A percentile compares a stretch with the other conserved stretches of the same genome.
Conservation (phyloP, 1,140 invertebrate genomes). For the Mamestra configurata region DNA sequence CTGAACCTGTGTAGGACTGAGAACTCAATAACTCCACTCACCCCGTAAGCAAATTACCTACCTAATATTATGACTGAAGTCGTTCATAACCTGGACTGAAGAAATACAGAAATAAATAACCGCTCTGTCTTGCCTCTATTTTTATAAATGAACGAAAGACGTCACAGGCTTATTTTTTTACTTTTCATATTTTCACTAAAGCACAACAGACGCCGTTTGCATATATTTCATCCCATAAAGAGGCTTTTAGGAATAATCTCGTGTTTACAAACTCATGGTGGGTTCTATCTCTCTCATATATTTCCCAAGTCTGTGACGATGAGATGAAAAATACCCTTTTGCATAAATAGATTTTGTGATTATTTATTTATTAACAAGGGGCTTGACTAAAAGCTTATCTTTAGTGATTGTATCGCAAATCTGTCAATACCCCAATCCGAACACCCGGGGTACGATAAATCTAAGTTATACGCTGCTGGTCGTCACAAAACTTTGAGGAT, state of each 20-base stretch:
- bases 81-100: conserved; percentile 9
- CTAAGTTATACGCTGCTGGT: not conserved
- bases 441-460: not conserved
- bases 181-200: conserved; percentile 34
- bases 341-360: not conserved
- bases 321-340: not conserved
- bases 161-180: conserved; percentile 15
- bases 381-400: not conserved
- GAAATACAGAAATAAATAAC: not conserved
- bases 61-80: not conserved
- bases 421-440: not conserved
- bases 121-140: conserved; percentile 1
- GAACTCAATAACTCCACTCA: not conserved
- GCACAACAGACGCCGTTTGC: conserved; percentile 39
- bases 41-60: not conserved
- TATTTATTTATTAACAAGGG: conserved; percentile 17
- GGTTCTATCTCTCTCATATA: conserved; percentile 10
- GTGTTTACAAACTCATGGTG: conserved; percentile 39
- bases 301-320: conserved; percentile 11
- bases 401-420: conserved; percentile 6
- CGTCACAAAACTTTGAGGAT: no score
- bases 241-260: conserved; percentile 47
- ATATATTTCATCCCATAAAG: conserved; percentile 46
- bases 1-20: not conserved
- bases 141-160: conserved; percentile 19